Percentiles rank a stretch among this genome's conserved stretches.
These are phyloP conservation scores for Melozone crissalis DNA, from an alignment of 2,113 vertebrate genomes.

Conservation along the genomic window DNA sequence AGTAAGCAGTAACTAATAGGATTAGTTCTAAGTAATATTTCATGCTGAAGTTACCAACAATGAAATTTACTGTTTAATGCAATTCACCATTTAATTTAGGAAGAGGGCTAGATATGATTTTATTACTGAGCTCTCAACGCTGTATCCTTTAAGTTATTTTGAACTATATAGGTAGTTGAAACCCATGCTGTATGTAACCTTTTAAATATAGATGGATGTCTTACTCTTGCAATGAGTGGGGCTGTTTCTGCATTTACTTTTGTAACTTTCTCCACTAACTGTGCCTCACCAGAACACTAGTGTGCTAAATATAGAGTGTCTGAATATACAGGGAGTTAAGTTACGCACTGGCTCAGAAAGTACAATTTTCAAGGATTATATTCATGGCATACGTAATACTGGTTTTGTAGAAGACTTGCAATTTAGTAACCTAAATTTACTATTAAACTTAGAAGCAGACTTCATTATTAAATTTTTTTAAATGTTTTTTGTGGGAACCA, in stretches of 20 bases:
- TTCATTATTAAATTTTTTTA: background rate
- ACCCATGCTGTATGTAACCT: fast-evolving
- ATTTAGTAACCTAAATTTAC: background rate
- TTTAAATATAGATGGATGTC: background rate
- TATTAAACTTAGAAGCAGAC: background rate
- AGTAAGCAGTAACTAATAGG: background rate
- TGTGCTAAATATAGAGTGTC: background rate
- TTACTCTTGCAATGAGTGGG: background rate
- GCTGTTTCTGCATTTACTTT: background rate
- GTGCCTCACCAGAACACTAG: background rate
- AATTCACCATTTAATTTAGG: background rate
- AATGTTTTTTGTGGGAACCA: background rate
- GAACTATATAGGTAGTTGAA: background rate
- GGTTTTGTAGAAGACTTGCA: background rate
- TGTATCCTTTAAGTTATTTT: background rate
- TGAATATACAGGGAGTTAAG: background rate
- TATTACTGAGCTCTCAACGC: background rate
- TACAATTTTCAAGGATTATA: background rate
- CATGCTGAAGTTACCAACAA: background rate
- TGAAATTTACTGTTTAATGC: background rate
- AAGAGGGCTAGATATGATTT: background rate
- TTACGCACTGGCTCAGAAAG: background rate
- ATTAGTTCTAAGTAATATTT: background rate
- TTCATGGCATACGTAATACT: fast-evolving
- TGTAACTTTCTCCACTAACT: background rate